phyloP scores from a whole-genome alignment of 2,113 vertebrate species.

The Verasper variegatus region DNA sequence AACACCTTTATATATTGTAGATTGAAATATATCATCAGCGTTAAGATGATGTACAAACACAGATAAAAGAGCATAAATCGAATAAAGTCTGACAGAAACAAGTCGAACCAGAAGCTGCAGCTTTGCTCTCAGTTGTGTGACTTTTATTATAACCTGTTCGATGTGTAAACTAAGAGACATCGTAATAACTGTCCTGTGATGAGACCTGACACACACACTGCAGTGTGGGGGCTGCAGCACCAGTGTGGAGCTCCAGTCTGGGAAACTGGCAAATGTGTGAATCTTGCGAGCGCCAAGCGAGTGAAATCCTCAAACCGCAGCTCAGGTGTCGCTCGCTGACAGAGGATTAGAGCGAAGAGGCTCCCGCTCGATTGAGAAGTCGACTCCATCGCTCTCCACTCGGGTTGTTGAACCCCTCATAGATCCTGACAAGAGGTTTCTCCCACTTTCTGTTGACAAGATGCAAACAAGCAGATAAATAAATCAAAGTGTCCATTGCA shows the following conservation, averaged over 20 bases:
- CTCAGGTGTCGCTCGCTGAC: conserved; percentile 45
- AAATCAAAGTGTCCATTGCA: neutral
- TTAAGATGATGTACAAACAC: no score
- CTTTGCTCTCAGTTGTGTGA: no score
- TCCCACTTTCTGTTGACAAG: neutral
- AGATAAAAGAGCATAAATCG: no score
- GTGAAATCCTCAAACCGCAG: conserved; percentile 32
- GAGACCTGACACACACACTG: neutral
- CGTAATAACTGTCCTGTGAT: no score
- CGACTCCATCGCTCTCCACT: conserved; percentile 32
- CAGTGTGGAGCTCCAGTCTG: conserved; percentile 1
- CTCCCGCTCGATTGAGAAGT: conserved; percentile 7
- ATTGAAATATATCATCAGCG: no score
- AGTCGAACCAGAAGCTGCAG: no score
- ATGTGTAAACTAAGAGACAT: no score
- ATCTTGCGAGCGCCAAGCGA: conserved; percentile 19
- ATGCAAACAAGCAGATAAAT: conserved; percentile 13
- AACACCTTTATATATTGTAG: no score
- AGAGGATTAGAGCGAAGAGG: conserved; percentile 40
- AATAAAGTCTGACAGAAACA: no score
- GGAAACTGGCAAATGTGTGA: conserved; percentile 44
- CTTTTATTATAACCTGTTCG: no score
- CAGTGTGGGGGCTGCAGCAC: neutral
- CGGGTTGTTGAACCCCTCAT: conserved; percentile 43
- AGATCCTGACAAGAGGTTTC: conserved; percentile 28